Conservation (phyloP, 2,888 invertebrate genomes). For the Neria commutata region DNA sequence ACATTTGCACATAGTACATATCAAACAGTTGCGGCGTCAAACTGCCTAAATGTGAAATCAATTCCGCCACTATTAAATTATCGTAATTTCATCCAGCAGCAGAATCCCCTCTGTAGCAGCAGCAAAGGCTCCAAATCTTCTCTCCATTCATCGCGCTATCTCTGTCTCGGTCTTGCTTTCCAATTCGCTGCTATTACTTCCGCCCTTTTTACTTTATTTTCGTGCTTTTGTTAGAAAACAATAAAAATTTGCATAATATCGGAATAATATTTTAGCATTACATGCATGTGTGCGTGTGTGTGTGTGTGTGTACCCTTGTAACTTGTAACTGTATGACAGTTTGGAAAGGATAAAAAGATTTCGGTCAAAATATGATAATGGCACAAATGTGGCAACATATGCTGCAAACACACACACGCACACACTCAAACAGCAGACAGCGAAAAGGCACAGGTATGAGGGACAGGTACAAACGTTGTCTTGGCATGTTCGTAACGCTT, state of each 20-base stretch:
- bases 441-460: slow-evolving; percentile 2
- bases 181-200: background rate
- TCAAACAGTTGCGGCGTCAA: too few species aligned
- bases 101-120: slow-evolving; percentile 44
- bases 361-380: slow-evolving; percentile 31
- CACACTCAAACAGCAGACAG: background rate
- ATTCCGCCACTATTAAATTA: slow-evolving; percentile 44
- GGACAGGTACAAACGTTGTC: background rate
- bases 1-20: too few species aligned
- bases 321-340: background rate
- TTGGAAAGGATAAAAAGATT: slow-evolving; percentile 13
- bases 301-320: background rate
- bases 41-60: slow-evolving; percentile 4
- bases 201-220: slow-evolving; percentile 1
- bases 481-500: background rate
- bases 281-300: background rate
- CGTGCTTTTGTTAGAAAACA: slow-evolving; percentile 42
- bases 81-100: slow-evolving; percentile 53
- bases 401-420: slow-evolving; percentile 27
- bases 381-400: slow-evolving; percentile 43
- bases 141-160: background rate
- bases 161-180: slow-evolving; percentile 2
- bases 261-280: slow-evolving; percentile 55
- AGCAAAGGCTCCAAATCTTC: background rate
- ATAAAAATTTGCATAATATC: slow-evolving; percentile 58